phyloP scores from a whole-genome alignment of 2,113 vertebrate species.

The Sterrhoptilus dennistouni region DNA sequence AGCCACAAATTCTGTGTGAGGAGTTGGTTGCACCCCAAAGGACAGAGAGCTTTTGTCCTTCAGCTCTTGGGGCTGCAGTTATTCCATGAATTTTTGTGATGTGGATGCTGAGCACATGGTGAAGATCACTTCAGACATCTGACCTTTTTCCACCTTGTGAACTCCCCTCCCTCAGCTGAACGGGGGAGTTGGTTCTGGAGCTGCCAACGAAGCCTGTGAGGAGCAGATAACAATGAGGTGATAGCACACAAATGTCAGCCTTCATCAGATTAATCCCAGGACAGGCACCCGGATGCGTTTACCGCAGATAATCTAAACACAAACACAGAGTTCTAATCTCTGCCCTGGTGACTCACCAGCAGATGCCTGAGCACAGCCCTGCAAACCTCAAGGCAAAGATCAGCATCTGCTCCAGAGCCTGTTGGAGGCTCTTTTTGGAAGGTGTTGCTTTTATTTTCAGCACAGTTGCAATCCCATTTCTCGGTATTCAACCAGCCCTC shows the following conservation, averaged over 20 bases:
- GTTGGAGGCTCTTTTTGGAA: not conserved
- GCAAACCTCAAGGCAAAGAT: not conserved
- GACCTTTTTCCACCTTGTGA: not conserved
- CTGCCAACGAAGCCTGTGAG: slow-evolving; percentile 30
- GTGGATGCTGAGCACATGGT: not conserved
- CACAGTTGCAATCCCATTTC: not conserved
- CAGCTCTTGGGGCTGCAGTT: not conserved
- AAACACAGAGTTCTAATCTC: slow-evolving; percentile 51
- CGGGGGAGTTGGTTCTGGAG: not conserved
- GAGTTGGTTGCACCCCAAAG: not conserved
- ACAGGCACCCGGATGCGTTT: slow-evolving; percentile 41
- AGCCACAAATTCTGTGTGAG: not conserved
- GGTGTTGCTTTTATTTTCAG: not conserved
- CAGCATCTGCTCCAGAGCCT: not conserved
- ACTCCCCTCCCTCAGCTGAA: not conserved
- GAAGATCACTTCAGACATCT: not conserved
- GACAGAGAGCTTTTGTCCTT: not conserved
- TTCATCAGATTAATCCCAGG: slow-evolving; percentile 50
- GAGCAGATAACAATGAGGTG: slow-evolving; percentile 46
- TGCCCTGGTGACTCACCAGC: slow-evolving; percentile 9
- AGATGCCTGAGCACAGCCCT: not conserved
- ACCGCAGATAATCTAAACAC: slow-evolving; percentile 52
- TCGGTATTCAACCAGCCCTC: not conserved
- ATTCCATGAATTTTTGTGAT: not conserved
- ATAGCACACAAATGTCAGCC: slow-evolving; percentile 42